A percentile compares a stretch with the other conserved stretches of the same genome.
phyloP scores from a whole-genome alignment of 92 coral and sea anemone species.

The Ricordea florida region DNA sequence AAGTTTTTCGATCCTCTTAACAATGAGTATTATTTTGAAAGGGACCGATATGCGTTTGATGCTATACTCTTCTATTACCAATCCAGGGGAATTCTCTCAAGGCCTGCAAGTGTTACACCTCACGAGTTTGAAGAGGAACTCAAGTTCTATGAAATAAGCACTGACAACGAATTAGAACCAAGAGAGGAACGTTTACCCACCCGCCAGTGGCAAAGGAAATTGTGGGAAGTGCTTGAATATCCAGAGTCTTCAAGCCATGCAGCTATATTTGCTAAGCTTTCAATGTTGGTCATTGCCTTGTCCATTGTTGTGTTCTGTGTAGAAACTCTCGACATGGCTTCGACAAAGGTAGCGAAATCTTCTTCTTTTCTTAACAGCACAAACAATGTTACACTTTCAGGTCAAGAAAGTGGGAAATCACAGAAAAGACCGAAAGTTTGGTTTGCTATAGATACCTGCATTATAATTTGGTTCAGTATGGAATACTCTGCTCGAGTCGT shows the following conservation, averaged over 20 bases:
- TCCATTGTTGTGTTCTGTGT: constrained; percentile 81
- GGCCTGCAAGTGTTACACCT: constrained; percentile 83
- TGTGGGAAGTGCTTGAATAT: constrained; percentile 77
- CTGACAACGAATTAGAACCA: constrained; percentile 4
- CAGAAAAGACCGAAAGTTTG: constrained; percentile 52
- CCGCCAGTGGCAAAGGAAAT: constrained; percentile 58
- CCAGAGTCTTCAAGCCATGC: constrained; percentile 84
- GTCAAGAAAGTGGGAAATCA: not conserved
- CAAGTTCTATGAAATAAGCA: constrained; percentile 70
- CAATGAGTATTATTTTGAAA: constrained; percentile 80
- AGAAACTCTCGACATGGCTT: constrained; percentile 66
- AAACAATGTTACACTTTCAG: not conserved
- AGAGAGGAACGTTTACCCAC: constrained; percentile 24
- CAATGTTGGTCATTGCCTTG: constrained; percentile 64
- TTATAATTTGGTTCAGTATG: constrained; percentile 76
- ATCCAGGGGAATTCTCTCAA: constrained; percentile 85
- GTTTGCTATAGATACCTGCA: constrained; percentile 87
- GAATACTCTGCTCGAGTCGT: constrained; percentile 77
- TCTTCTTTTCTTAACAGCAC: not conserved
- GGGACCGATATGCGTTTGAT: constrained; percentile 86
- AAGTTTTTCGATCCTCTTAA: constrained; percentile 61
- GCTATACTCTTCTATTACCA: constrained; percentile 93
- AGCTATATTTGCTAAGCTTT: constrained; percentile 59
- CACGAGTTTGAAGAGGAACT: constrained; percentile 85
- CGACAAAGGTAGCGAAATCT: not conserved